Percentiles rank a stretch among this genome's conserved stretches.
These are phyloP conservation scores for Drosophila auraria DNA, from an alignment of 1,140 invertebrate genomes.

Conservation along the genomic window DNA sequence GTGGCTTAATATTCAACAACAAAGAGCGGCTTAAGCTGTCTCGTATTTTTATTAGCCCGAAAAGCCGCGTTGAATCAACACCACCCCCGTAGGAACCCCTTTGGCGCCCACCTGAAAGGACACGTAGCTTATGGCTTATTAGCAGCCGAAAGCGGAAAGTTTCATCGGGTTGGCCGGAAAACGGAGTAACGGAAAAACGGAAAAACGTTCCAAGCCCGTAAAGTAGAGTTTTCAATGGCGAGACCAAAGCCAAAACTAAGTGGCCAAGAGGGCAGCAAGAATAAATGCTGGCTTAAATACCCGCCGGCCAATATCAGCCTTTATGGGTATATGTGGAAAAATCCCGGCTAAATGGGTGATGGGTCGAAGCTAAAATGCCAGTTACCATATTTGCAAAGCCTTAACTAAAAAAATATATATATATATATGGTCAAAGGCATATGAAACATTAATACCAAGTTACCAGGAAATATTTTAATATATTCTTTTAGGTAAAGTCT, in stretches of 20 bases:
- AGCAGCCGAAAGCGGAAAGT: slow-evolving; percentile 22
- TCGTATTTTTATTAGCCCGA: slow-evolving; percentile 63
- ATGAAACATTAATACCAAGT: too few species aligned
- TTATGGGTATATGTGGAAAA: not conserved
- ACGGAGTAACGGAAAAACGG: not conserved
- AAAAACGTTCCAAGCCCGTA: slow-evolving; percentile 34
- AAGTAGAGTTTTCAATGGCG: slow-evolving; percentile 35
- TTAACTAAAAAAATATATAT: too few species aligned
- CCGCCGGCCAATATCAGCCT: not conserved
- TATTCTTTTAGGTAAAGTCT: too few species aligned
- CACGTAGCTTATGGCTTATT: slow-evolving; percentile 58
- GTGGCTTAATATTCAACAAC: slow-evolving; percentile 30
- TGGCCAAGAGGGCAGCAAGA: not conserved
- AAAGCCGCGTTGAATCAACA: slow-evolving; percentile 15
- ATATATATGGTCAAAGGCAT: too few species aligned
- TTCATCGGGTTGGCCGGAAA: slow-evolving; percentile 10
- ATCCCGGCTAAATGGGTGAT: too few species aligned
- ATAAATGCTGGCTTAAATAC: slow-evolving; percentile 4
- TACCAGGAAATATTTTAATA: too few species aligned
- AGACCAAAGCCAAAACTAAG: slow-evolving; percentile 10
- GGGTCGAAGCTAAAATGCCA: too few species aligned
- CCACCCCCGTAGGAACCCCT: not conserved
- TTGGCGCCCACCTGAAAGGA: slow-evolving; percentile 19
- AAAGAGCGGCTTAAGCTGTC: slow-evolving; percentile 66
- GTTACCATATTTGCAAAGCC: too few species aligned